A percentile compares a stretch with the other conserved stretches of the same genome.
phyloP scores from a whole-genome alignment of 2,888 invertebrate species.

The Dryococelus australis region DNA sequence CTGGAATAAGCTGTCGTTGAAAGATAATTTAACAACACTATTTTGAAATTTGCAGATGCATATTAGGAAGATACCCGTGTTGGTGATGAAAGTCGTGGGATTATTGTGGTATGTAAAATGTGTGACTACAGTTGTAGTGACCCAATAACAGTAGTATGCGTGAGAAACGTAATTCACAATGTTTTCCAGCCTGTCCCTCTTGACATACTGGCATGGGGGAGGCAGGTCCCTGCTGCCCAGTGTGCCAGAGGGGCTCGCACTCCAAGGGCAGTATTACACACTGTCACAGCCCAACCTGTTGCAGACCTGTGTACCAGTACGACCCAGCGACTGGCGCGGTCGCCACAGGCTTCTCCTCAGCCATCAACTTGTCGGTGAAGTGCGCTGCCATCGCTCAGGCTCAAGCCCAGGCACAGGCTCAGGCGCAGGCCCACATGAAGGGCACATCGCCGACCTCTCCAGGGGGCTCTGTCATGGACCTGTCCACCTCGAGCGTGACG shows the following conservation, averaged over 20 bases:
- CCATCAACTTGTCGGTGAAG: conserved; percentile 85
- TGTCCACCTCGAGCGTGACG: conserved; percentile 85
- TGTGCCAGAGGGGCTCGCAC: not conserved
- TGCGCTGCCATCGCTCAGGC: conserved; percentile 73
- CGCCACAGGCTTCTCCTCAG: conserved; percentile 72
- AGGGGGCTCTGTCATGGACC: conserved; percentile 83
- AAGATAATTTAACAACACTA: no score
- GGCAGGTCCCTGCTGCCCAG: not conserved
- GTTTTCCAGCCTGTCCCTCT: not conserved
- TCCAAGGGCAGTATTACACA: not conserved
- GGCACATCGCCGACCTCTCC: conserved; percentile 70
- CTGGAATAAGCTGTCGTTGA: no score
- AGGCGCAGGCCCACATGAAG: conserved; percentile 62
- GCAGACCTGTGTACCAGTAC: conserved; percentile 85
- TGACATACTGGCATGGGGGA: not conserved
- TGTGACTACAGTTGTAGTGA: not conserved
- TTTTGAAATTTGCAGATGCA: no score
- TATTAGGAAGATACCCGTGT: no score
- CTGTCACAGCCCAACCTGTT: not conserved
- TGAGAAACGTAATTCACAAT: not conserved
- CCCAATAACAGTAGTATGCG: not conserved
- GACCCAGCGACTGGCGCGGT: conserved; percentile 75
- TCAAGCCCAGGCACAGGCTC: conserved; percentile 60
- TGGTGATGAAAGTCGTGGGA: not conserved
- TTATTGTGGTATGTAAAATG: not conserved